phyloP scores from a whole-genome alignment of 2,113 vertebrate genomes.

The Athene noctua region DNA sequence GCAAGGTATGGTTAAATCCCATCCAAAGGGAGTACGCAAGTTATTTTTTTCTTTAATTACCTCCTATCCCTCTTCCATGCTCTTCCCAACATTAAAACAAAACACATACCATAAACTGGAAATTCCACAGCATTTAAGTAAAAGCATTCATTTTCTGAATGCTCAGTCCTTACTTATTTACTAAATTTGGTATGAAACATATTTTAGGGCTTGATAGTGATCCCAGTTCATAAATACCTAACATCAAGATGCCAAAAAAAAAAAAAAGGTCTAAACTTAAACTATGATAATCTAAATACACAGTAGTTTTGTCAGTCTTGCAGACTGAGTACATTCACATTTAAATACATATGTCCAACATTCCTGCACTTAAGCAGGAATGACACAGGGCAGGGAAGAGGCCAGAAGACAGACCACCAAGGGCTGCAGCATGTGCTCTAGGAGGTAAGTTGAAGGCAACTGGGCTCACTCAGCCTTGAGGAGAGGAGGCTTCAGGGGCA shows the following conservation, averaged over 20 bases:
- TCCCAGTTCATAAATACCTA: not conserved
- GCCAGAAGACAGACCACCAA: not conserved
- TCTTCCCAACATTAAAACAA: not conserved
- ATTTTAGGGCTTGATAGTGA: not conserved
- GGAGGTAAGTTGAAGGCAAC: accelerated
- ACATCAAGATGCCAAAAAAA: not conserved
- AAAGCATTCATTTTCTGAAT: constrained; percentile 21
- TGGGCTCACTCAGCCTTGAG: not conserved
- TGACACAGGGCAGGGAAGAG: not conserved
- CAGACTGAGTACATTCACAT: not conserved
- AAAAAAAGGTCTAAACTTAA: not conserved
- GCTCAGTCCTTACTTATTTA: not conserved
- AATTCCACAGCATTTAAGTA: not conserved
- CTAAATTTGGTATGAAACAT: not conserved
- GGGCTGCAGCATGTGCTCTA: not conserved
- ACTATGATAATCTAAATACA: not conserved
- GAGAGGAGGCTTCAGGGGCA: not conserved
- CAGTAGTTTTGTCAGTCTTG: not conserved
- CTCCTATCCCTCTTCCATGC: not conserved
- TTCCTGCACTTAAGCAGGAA: not conserved
- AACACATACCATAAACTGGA: not conserved
- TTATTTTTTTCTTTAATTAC: not conserved
- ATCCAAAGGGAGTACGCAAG: not conserved
- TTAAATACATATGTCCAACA: not conserved
- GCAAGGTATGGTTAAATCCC: not conserved